Conservation (phyloP, 2,797 vertebrate species). For the Galagoides demidoff region DNA sequence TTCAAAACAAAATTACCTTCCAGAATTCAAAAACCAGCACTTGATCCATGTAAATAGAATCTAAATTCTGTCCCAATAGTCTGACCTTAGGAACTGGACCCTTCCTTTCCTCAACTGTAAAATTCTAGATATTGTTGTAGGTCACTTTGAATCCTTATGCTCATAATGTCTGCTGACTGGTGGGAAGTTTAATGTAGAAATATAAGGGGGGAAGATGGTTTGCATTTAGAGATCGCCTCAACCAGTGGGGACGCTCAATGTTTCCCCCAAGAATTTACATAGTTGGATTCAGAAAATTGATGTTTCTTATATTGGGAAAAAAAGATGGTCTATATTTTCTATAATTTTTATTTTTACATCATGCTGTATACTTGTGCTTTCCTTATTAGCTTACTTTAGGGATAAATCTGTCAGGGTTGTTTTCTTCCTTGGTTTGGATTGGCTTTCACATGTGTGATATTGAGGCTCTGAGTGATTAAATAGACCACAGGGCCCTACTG, state of each 20-base stretch:
- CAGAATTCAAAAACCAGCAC: not conserved
- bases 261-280: not conserved
- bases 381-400: not conserved
- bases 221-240: not conserved
- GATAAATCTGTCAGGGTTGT: not conserved
- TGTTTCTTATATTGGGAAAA: not conserved
- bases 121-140: not conserved
- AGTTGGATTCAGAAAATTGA: not conserved
- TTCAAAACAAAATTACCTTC: not conserved
- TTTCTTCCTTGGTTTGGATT: not conserved
- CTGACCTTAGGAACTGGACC: not conserved
- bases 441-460: not conserved
- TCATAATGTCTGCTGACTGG: not conserved
- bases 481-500: fast-evolving
- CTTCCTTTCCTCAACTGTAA: not conserved
- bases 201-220: not conserved
- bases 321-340: not conserved
- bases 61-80: not conserved
- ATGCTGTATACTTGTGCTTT: too few species aligned
- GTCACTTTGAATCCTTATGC: not conserved
- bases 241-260: not conserved
- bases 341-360: not conserved
- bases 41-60: not conserved
- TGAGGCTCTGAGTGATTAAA: not conserved
- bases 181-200: not conserved